These are phyloP conservation scores for Sphenopsis melanotis DNA, from an alignment of 2,797 vertebrate genomes.

Conservation along the genomic window DNA sequence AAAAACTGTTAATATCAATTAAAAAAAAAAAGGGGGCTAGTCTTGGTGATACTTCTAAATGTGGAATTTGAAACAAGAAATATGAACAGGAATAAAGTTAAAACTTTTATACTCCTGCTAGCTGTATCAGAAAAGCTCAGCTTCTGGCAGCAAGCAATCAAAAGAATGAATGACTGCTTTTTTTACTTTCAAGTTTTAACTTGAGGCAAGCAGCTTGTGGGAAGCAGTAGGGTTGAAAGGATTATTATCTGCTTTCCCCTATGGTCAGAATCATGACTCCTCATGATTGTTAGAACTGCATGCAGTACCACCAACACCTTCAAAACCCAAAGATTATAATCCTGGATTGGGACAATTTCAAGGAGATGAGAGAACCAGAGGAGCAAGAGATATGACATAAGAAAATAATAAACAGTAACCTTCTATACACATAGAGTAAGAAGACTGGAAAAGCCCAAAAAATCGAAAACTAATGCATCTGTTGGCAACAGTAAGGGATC, in stretches of 20 bases:
- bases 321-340: neutral
- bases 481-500: neutral
- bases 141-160: neutral
- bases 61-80: neutral
- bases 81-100: neutral
- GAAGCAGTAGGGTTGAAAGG: neutral
- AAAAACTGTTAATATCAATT: neutral
- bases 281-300: neutral
- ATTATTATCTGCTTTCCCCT: neutral
- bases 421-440: neutral
- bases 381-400: neutral
- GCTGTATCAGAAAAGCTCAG: neutral
- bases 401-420: neutral
- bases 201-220: neutral
- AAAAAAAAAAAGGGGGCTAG: neutral
- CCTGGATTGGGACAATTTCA: neutral
- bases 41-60: neutral
- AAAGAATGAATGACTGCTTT: neutral
- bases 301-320: neutral
- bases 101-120: neutral
- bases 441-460: neutral
- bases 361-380: neutral
- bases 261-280: neutral
- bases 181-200: neutral
- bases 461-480: neutral